Evolutionary conservation across 2,888 invertebrate species (phyloP).

Genomic region (Polydrusus cervinus): DNA sequence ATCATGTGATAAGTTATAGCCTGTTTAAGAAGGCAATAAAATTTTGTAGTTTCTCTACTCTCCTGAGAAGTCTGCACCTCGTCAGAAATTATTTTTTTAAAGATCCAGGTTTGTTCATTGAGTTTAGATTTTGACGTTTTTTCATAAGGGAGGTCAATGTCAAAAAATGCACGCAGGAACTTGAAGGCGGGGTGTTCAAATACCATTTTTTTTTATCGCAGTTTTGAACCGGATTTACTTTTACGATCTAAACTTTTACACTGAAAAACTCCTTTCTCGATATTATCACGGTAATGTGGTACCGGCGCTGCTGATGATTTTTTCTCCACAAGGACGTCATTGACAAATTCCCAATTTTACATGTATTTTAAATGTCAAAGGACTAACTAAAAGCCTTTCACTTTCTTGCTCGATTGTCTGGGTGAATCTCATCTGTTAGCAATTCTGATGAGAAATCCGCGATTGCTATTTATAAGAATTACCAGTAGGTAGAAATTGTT

Average conservation of each 20-base stretch:
- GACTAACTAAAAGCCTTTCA: conserved; percentile 20
- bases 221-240: not conserved
- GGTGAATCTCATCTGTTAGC: conserved; percentile 22
- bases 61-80: no score
- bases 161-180: no score
- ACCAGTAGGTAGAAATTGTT: no score
- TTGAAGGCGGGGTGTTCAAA: no score
- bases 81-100: no score
- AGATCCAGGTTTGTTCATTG: no score
- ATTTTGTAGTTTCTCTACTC: no score
- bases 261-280: conserved; percentile 6
- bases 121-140: no score
- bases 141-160: no score
- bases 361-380: conserved; percentile 31
- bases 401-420: conserved; percentile 26
- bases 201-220: no score
- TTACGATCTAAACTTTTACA: not conserved
- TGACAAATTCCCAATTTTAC: conserved; percentile 34
- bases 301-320: conserved; percentile 6
- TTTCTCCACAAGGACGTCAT: conserved; percentile 31
- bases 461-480: not conserved
- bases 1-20: not conserved
- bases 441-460: not conserved
- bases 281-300: conserved; percentile 10
- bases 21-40: not conserved